Percentiles rank a stretch among this genome's conserved stretches.
Conservation (phyloP, 2,113 vertebrate species). For the Atrichornis clamosus region DNA sequence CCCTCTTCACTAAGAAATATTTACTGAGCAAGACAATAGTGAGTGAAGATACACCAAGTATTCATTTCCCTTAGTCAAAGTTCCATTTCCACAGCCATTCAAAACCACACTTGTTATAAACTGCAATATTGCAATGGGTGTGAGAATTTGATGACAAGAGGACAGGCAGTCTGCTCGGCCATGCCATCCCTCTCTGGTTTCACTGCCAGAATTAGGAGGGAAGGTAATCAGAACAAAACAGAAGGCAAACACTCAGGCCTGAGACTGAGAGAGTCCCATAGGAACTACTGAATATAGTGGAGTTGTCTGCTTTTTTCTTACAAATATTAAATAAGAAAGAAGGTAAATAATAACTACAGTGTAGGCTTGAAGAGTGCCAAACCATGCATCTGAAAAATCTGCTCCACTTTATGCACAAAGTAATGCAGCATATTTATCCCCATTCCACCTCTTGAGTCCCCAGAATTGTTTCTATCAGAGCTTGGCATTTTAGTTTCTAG, state of each 20-base stretch:
- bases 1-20: neutral
- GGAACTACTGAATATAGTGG: neutral
- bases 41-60: neutral
- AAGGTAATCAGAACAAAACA: neutral
- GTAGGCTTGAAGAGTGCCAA: neutral
- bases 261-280: neutral
- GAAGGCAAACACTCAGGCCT: neutral
- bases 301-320: neutral
- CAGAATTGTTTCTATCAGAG: neutral
- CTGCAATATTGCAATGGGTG: rapidly evolving
- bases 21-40: neutral
- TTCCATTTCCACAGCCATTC: neutral
- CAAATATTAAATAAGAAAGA: neutral
- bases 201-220: neutral
- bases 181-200: neutral
- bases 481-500: neutral
- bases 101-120: neutral
- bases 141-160: neutral
- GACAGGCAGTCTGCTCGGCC: neutral
- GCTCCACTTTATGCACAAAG: neutral
- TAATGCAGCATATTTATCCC: neutral
- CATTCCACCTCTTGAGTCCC: neutral
- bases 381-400: neutral
- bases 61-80: neutral
- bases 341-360: neutral